Percentiles rank a stretch among this genome's conserved stretches.
Evolutionary conservation across 2,113 vertebrate genomes (phyloP).

Genomic region (Centropristis striata): DNA sequence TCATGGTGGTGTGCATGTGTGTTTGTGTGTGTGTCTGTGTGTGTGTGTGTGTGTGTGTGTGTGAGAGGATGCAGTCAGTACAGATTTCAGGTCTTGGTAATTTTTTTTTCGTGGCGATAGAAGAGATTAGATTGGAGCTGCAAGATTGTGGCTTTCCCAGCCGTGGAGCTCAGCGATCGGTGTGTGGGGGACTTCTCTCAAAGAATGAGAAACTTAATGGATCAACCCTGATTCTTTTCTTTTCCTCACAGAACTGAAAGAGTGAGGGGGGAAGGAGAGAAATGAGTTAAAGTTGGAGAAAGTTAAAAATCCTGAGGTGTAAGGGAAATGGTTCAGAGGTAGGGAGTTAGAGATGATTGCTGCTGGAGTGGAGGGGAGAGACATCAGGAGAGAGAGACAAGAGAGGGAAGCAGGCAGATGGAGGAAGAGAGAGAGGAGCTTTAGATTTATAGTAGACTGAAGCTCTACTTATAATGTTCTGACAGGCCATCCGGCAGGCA

Average conservation of each 20-base stretch:
- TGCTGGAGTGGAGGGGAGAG: constrained; percentile 29
- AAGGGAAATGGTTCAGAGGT: constrained; percentile 41
- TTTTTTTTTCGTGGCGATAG: constrained; percentile 47
- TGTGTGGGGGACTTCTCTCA: constrained; percentile 57
- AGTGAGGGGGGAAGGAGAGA: background rate
- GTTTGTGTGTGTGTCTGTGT: constrained; percentile 38
- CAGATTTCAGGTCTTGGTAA: constrained; percentile 50
- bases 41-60: constrained; percentile 22
- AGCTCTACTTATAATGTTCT: constrained; percentile 59
- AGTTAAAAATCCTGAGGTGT: constrained; percentile 51
- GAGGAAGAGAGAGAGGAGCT: constrained; percentile 42
- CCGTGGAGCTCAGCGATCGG: constrained; percentile 31
- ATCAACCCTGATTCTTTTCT: constrained; percentile 44
- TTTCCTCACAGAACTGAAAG: constrained; percentile 30
- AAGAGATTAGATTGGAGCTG: constrained; percentile 65
- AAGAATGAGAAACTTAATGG: constrained; percentile 68
- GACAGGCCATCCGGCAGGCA: constrained; percentile 60
- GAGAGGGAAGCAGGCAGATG: constrained; percentile 51
- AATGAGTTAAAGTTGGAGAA: constrained; percentile 22
- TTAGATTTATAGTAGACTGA: constrained; percentile 61
- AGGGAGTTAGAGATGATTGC: constrained; percentile 36
- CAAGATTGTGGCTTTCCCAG: constrained; percentile 51
- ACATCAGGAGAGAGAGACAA: constrained; percentile 28
- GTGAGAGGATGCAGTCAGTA: constrained; percentile 46
- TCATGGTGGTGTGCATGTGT: constrained; percentile 1